These are phyloP conservation scores for Sebastes alutus DNA, from an alignment of 2,797 vertebrate species.

Conservation along the genomic window DNA sequence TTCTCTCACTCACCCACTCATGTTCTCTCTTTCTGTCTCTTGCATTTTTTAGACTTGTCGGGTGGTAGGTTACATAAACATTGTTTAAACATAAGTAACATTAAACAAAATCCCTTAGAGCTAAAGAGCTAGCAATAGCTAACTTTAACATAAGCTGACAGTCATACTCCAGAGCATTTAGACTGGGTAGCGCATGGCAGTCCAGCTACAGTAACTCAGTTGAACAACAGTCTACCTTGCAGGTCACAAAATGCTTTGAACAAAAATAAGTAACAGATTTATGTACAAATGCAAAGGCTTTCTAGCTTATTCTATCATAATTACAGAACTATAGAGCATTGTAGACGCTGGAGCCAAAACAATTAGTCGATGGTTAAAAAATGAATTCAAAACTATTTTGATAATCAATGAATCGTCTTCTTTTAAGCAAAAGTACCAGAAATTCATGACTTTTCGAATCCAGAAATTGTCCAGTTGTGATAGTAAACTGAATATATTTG, in stretches of 20 bases:
- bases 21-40: conserved; percentile 7
- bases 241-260: neutral
- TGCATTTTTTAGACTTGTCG: neutral
- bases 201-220: neutral
- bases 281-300: neutral
- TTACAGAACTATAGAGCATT: neutral
- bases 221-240: neutral
- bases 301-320: neutral
- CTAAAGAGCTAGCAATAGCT: neutral
- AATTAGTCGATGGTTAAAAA: neutral
- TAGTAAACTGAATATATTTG: neutral
- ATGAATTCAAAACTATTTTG: neutral
- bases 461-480: neutral
- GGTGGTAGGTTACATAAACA: neutral
- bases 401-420: neutral
- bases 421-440: neutral
- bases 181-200: neutral
- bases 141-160: neutral
- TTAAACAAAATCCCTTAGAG: neutral
- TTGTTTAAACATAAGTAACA: neutral
- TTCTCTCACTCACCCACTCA: neutral
- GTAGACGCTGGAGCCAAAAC: neutral
- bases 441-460: neutral
- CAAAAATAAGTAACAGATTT: neutral
- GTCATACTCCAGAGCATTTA: neutral